Evolutionary conservation across 1,140 invertebrate genomes (phyloP).

Genomic region (Bradynema listronoti): DNA sequence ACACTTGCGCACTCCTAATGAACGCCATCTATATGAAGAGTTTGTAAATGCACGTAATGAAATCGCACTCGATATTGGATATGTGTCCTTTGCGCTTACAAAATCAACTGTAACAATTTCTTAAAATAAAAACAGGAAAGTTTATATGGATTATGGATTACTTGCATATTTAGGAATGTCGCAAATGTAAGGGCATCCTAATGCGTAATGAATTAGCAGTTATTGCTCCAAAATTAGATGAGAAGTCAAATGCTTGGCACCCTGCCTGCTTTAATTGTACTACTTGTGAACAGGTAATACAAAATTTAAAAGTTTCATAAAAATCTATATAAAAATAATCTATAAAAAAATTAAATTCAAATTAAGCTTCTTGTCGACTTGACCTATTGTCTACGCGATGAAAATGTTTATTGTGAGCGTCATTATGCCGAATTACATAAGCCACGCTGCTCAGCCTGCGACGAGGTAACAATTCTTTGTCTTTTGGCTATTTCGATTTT

Average conservation of each 20-base stretch:
- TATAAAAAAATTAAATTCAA: conserved; percentile 11
- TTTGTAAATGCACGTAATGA: conserved; percentile 85
- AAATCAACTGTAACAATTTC: not conserved
- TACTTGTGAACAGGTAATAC: conserved; percentile 65
- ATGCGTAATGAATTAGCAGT: conserved; percentile 67
- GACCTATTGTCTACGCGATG: conserved; percentile 80
- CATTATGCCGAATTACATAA: conserved; percentile 87
- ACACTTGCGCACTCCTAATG: conserved; percentile 65
- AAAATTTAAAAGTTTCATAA: not conserved
- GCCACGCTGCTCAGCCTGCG: conserved; percentile 81
- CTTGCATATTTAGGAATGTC: conserved; percentile 62
- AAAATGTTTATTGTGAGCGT: conserved; percentile 77
- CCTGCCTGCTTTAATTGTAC: conserved; percentile 78
- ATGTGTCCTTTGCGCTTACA: conserved; percentile 58
- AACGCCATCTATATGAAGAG: conserved; percentile 62
- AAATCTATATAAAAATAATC: not conserved
- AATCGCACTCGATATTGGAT: conserved; percentile 86
- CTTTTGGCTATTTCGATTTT: too few relatives aligned
- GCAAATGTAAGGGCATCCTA: conserved; percentile 65
- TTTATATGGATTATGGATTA: not conserved
- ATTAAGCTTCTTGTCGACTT: conserved; percentile 77
- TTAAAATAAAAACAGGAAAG: not conserved
- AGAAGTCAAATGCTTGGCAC: conserved; percentile 70
- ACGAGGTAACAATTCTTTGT: conserved; percentile 71
- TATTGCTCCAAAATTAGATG: conserved; percentile 68